Evolutionary conservation across 2,888 invertebrate species (phyloP), one percentile per base, ranked within the genome.

Genomic region (Oscheius sp.): DNA sequence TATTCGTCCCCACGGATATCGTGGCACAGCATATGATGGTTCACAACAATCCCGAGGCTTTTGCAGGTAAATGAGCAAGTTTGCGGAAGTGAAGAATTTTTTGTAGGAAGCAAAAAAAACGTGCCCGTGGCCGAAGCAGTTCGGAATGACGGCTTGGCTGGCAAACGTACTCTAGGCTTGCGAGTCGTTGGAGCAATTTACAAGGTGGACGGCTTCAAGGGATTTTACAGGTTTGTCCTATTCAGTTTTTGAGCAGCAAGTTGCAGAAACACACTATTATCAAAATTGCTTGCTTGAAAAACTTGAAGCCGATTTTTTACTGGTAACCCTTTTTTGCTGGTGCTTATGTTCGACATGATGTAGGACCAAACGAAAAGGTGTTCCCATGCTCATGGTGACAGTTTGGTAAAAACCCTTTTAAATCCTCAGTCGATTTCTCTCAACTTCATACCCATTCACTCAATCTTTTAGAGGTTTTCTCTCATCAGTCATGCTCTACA

Each of bases 21-120:
- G 83, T 87, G 10, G 85, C 86, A n/a, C 86, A 86, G 68, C 84
- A 85, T 75, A 85, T 85, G 85, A 87, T 88, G 87, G 82, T 88
- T 32, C 80, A 82, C 58, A 82, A 80, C 59, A 82, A 82, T 73
- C 80, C 82, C 2, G 82, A 80, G 68, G 80, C 80, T 10, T 82
- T 82, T 59, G 80, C 79, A 74, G 82, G 79, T 80, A 5, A 10
- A 50, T 50, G 21, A 21, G 21, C 21, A 21, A 21, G 21, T 21
- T 21, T 50, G 50, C 50, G 13, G 13, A 50, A 62, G 42, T 0
- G 11, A 4, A 11, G 37, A 13, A 42, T 29, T 48, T 13, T 58
- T 21, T 76, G 55, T 50, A 63, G 62, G 58, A 51, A 78, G 80
- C 9, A 73, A 78, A 63, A 82, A 84, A 59, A 87, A 86, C 57